Percentiles rank a stretch among this genome's conserved stretches.
phyloP scores from a whole-genome alignment of 2,888 invertebrate species.

The Anthophora plumipes region DNA sequence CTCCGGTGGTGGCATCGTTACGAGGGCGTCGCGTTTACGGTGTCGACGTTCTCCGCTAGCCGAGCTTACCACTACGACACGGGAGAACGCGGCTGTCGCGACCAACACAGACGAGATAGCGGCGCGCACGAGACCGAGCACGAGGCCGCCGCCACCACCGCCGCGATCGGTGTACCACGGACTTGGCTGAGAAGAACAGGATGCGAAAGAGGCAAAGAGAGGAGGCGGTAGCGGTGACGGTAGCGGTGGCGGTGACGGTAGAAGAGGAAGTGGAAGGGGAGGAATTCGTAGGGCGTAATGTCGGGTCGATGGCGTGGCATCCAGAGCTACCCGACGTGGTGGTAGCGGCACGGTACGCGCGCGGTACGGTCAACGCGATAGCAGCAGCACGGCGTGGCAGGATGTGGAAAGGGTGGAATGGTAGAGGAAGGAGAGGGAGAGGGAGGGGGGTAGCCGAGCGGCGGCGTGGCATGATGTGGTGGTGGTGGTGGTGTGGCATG shows the following conservation, averaged over 20 bases:
- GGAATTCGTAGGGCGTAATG: conserved; percentile 55
- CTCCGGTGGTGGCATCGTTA: conserved; percentile 82
- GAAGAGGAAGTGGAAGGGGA: too few relatives aligned
- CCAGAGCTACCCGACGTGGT: conserved; percentile 50
- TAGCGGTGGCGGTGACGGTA: conserved; percentile 30
- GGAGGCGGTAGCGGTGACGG: background rate
- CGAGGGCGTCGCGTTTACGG: conserved; percentile 82
- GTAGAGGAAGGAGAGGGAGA: conserved; percentile 2
- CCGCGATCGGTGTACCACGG: conserved; percentile 63
- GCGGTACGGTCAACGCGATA: background rate
- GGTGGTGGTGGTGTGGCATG: conserved; percentile 26
- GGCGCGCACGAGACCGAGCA: conserved; percentile 35
- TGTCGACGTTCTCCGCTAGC: conserved; percentile 78
- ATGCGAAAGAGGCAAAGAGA: conserved; percentile 44
- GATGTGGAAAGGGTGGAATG: conserved; percentile 6
- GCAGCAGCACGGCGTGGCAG: background rate
- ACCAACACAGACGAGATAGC: conserved; percentile 40
- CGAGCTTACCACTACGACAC: conserved; percentile 62
- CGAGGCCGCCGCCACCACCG: conserved; percentile 17
- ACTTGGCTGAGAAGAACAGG: conserved; percentile 54
- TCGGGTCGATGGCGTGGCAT: conserved; percentile 60
- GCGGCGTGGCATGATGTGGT: conserved; percentile 27
- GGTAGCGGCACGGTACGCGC: conserved; percentile 19
- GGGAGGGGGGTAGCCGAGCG: conserved; percentile 1
- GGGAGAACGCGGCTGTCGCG: conserved; percentile 32